Percentiles rank a stretch among this genome's conserved stretches.
Conservation (phyloP, 2,888 invertebrate genomes). For the Caenorhabditis afra region DNA sequence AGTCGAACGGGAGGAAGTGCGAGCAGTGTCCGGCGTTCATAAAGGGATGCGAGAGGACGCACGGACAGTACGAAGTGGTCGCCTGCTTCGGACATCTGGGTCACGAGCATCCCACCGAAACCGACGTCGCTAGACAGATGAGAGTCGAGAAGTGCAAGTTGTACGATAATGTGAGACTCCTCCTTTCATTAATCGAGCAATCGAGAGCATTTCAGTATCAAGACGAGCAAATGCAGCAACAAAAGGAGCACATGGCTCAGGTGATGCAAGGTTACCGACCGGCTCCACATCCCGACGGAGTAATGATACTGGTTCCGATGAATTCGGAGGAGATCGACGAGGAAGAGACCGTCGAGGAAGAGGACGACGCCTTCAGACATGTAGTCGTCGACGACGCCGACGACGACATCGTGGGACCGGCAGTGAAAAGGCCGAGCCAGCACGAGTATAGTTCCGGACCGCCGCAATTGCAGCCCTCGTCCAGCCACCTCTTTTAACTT, state of each 20-base stretch:
- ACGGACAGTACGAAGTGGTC: slow-evolving; percentile 60
- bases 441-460: slow-evolving; percentile 9
- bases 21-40: slow-evolving; percentile 68
- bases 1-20: slow-evolving; percentile 27
- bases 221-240: no score
- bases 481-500: slow-evolving; percentile 9
- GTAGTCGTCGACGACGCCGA: slow-evolving; percentile 25
- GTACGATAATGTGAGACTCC: slow-evolving; percentile 2
- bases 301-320: slow-evolving; percentile 29
- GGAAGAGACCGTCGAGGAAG: background rate
- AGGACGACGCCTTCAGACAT: background rate
- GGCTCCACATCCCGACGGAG: background rate
- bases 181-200: background rate
- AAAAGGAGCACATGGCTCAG: background rate
- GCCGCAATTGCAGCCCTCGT: slow-evolving; percentile 2
- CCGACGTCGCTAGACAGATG: slow-evolving; percentile 16
- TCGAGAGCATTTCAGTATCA: no score
- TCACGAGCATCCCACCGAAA: slow-evolving; percentile 60
- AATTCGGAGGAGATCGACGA: slow-evolving; percentile 19
- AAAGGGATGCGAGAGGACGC: slow-evolving; percentile 52
- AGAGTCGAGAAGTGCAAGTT: slow-evolving; percentile 18
- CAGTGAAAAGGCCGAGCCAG: no score
- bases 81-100: slow-evolving; percentile 68
- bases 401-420: slow-evolving; percentile 6
- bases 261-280: background rate